Evolutionary conservation across 2,113 vertebrate species (phyloP).

Genomic region (Tachycineta bicolor): DNA sequence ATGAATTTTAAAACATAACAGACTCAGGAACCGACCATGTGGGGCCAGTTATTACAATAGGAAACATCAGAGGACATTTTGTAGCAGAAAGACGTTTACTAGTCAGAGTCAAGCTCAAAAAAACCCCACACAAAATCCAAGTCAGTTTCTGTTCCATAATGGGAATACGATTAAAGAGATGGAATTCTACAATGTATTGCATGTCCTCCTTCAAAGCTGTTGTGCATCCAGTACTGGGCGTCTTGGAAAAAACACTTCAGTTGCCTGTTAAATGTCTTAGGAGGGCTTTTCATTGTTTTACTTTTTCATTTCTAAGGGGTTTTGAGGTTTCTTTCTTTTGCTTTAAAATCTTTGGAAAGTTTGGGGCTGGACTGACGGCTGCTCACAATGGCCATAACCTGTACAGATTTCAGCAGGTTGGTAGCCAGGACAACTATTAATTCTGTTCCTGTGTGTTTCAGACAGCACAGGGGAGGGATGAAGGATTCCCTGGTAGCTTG

Average conservation of each 20-base stretch:
- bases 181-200: not conserved
- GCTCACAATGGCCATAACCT: not conserved
- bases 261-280: not conserved
- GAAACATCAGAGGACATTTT: not conserved
- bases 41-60: not conserved
- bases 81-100: not conserved
- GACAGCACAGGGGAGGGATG: not conserved
- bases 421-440: not conserved
- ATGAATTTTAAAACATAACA: not conserved
- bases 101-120: not conserved
- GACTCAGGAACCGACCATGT: not conserved
- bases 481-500: not conserved
- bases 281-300: not conserved
- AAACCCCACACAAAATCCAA: not conserved
- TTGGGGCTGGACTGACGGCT: fast-evolving
- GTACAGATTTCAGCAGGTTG: not conserved
- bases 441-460: not conserved
- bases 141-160: not conserved
- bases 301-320: not conserved
- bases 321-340: not conserved
- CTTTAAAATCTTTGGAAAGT: not conserved
- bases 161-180: not conserved
- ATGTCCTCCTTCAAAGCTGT: not conserved
- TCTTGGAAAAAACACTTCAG: not conserved
- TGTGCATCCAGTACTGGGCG: fast-evolving